Evolutionary conservation across 2,888 invertebrate species (phyloP).

Genomic region (Coenonympha arcania): DNA sequence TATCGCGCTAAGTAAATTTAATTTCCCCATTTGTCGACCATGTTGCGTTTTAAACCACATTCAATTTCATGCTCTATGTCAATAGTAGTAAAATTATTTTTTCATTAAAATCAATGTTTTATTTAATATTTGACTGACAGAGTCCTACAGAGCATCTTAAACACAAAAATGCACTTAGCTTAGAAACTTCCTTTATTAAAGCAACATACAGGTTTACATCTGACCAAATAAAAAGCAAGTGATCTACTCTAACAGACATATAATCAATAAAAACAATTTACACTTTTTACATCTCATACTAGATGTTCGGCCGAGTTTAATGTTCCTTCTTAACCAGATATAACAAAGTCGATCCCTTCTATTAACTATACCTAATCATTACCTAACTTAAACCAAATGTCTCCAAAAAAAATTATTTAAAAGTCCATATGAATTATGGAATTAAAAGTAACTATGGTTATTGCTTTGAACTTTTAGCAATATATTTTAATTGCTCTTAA

Average conservation of each 20-base stretch:
- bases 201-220: slow-evolving; percentile 12
- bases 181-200: slow-evolving; percentile 11
- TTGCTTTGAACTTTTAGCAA: too few relatives aligned
- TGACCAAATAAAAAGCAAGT: slow-evolving; percentile 55
- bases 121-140: too few relatives aligned
- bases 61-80: too few relatives aligned
- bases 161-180: background rate
- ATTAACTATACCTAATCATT: slow-evolving; percentile 45
- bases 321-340: slow-evolving; percentile 45
- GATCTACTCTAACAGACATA: slow-evolving; percentile 67
- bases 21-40: too few relatives aligned
- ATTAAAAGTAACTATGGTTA: too few relatives aligned
- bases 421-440: too few relatives aligned
- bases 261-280: slow-evolving; percentile 66
- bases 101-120: too few relatives aligned
- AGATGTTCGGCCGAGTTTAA: slow-evolving; percentile 38
- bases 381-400: slow-evolving; percentile 44
- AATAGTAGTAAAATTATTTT: too few relatives aligned
- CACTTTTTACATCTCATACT: slow-evolving; percentile 54
- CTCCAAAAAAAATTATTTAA: background rate
- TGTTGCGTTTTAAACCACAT: too few relatives aligned
- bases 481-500: too few relatives aligned
- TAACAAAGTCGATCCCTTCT: slow-evolving; percentile 47
- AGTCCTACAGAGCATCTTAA: too few relatives aligned
- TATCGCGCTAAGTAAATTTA: too few relatives aligned